Percentiles rank a stretch among this genome's conserved stretches.
These are phyloP conservation scores for Bombus waltoni DNA, from an alignment of 1,140 invertebrate genomes.

Conservation along the genomic window DNA sequence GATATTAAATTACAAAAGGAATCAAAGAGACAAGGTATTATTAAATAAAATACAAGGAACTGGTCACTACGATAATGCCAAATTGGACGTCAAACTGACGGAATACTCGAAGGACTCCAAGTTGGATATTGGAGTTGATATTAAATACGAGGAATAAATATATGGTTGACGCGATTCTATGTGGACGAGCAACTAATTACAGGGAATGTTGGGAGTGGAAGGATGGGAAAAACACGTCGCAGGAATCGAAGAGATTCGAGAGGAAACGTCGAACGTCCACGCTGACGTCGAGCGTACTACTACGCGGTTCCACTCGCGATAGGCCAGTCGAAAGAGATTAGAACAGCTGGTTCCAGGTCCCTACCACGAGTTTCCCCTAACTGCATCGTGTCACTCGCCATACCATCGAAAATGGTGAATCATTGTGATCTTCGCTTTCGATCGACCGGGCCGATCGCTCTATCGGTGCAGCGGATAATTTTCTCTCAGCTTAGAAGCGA, in stretches of 20 bases:
- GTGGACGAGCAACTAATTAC: too few relatives aligned
- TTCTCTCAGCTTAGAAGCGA: too few relatives aligned
- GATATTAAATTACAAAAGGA: background rate
- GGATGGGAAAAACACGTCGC: background rate
- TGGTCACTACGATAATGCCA: too few relatives aligned
- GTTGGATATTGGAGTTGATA: background rate
- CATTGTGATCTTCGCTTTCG: too few relatives aligned
- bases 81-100: too few relatives aligned
- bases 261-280: conserved; percentile 30
- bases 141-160: background rate
- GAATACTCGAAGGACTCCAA: too few relatives aligned
- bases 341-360: conserved; percentile 64
- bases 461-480: background rate
- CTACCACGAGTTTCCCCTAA: conserved; percentile 53
- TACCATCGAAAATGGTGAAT: conserved; percentile 12
- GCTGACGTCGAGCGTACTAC: conserved; percentile 61
- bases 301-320: conserved; percentile 57
- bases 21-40: background rate
- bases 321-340: conserved; percentile 60
- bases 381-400: background rate
- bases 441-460: background rate
- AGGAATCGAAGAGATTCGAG: background rate
- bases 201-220: background rate
- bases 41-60: too few relatives aligned
- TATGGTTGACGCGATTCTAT: too few relatives aligned